Percentiles rank a stretch among this genome's conserved stretches.
Evolutionary conservation across 2,888 invertebrate species (phyloP).

Genomic region (Mythimna loreyi): DNA sequence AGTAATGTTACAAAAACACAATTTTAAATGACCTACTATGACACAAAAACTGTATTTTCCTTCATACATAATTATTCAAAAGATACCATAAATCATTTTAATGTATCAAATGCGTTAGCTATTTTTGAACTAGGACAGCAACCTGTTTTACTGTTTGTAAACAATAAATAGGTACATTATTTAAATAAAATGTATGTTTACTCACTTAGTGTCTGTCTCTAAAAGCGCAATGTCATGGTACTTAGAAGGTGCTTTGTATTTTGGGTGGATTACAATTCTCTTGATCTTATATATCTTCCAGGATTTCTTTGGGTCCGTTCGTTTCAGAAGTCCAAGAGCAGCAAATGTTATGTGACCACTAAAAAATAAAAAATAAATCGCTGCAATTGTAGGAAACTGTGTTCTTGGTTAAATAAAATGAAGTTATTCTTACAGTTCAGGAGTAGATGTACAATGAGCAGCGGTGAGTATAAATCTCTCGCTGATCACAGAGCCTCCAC

Average conservation of each 20-base stretch:
- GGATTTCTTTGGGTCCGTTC: conserved; percentile 51
- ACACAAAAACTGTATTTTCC: background rate
- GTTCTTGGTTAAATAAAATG: background rate
- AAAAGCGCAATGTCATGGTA: conserved; percentile 77
- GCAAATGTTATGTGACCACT: conserved; percentile 58
- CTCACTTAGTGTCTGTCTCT: conserved; percentile 63
- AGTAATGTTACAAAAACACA: background rate
- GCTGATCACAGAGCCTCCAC: conserved; percentile 70
- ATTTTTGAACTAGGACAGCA: background rate
- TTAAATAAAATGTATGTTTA: too few species aligned
- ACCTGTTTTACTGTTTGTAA: background rate
- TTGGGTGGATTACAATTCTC: conserved; percentile 64
- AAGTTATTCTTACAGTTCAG: conserved; percentile 22
- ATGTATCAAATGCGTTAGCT: background rate
- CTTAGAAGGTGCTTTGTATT: conserved; percentile 67
- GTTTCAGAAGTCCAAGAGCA: conserved; percentile 48
- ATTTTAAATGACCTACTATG: background rate
- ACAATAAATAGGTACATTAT: too few species aligned
- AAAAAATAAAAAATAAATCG: background rate
- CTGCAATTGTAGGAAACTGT: background rate
- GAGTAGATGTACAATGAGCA: conserved; percentile 45
- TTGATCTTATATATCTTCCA: conserved; percentile 54
- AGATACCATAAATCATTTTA: background rate
- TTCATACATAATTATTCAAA: background rate
- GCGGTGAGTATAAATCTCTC: conserved; percentile 70